A percentile compares a stretch with the other conserved stretches of the same genome.
Conservation (phyloP, 1,140 invertebrate genomes). For the Pomacea maculata region DNA sequence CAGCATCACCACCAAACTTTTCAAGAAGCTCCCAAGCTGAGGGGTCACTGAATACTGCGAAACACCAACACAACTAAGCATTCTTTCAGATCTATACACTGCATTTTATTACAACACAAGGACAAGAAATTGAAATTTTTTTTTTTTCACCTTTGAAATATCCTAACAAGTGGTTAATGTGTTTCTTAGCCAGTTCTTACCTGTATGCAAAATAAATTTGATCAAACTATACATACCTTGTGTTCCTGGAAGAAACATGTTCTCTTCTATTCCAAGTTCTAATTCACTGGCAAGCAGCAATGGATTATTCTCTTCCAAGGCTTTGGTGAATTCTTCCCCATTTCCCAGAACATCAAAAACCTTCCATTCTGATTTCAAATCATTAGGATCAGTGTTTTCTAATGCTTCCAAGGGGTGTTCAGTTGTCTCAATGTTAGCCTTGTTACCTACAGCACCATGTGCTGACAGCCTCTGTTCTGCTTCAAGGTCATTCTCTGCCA, state of each 20-base stretch:
- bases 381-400: not conserved
- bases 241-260: slow-evolving; percentile 37
- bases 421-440: not conserved
- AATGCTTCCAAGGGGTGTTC: not conserved
- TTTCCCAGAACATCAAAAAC: slow-evolving; percentile 49
- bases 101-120: not conserved
- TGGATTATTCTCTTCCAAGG: slow-evolving; percentile 1
- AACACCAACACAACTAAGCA: not conserved
- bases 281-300: slow-evolving; percentile 8
- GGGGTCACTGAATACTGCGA: slow-evolving; percentile 64
- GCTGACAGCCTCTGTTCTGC: not conserved
- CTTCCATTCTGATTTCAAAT: not conserved
- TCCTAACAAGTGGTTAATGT: too few relatives aligned
- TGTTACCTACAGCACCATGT: not conserved
- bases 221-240: slow-evolving; percentile 21
- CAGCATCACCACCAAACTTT: slow-evolving; percentile 45
- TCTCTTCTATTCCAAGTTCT: slow-evolving; percentile 33
- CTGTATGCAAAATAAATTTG: not conserved
- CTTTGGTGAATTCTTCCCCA: slow-evolving; percentile 37
- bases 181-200: not conserved
- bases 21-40: slow-evolving; percentile 63
- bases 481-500: not conserved
- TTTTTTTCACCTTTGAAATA: too few relatives aligned
- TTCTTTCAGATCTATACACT: not conserved
- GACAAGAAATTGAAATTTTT: not conserved